Percentiles rank a stretch among this genome's conserved stretches.
Evolutionary conservation across 2,113 vertebrate genomes (phyloP).

Genomic region (Paradoxurus hermaphroditus): DNA sequence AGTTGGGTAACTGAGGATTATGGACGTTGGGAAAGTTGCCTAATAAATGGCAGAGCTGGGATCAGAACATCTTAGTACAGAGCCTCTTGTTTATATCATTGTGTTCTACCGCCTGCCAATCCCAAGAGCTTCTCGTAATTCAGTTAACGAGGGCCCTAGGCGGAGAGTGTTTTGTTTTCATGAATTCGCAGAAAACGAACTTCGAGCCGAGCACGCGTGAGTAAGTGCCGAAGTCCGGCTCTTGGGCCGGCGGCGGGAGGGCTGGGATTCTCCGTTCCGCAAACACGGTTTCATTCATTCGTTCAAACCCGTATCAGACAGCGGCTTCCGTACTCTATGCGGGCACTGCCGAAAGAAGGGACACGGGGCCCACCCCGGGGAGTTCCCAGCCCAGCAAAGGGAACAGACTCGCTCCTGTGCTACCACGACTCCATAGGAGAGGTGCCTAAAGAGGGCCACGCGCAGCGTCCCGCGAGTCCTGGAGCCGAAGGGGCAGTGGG

Average conservation of each 20-base stretch:
- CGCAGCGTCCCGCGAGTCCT: fast-evolving
- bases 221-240: not conserved
- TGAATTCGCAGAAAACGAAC: not conserved
- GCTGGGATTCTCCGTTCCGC: not conserved
- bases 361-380: not conserved
- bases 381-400: not conserved
- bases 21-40: not conserved
- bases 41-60: not conserved
- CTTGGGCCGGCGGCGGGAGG: not conserved
- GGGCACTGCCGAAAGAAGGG: not conserved
- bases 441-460: fast-evolving
- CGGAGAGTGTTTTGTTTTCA: not conserved
- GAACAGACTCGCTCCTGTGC: not conserved
- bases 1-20: not conserved
- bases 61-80: not conserved
- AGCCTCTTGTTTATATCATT: not conserved
- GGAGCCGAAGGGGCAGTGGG: not conserved
- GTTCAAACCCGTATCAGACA: not conserved
- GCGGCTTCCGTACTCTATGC: not conserved
- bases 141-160: not conserved
- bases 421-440: not conserved
- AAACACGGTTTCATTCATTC: not conserved
- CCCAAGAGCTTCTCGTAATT: not conserved
- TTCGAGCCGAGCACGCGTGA: not conserved
- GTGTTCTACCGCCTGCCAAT: not conserved